Percentiles rank a stretch among this genome's conserved stretches.
phyloP scores from a whole-genome alignment of 2,797 vertebrate genomes.

The Dendrocincla fuliginosa region DNA sequence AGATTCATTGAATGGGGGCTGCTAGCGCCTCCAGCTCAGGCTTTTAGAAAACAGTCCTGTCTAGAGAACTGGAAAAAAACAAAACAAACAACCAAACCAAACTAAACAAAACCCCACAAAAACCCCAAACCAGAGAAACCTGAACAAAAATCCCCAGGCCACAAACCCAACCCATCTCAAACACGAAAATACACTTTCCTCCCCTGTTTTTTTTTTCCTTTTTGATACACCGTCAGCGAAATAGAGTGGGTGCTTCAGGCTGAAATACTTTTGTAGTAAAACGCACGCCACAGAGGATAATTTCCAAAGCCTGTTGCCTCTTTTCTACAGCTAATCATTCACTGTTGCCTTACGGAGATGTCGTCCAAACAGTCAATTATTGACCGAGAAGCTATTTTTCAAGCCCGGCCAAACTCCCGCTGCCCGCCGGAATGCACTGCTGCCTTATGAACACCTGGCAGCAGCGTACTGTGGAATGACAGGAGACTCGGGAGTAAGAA shows the following conservation, averaged over 20 bases:
- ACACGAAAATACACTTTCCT: not conserved
- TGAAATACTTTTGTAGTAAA: not conserved
- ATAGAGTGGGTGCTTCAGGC: not conserved
- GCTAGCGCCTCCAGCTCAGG: not conserved
- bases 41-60: not conserved
- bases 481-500: not conserved
- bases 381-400: not conserved
- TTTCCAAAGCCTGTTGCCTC: not conserved
- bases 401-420: not conserved
- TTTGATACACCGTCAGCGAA: not conserved
- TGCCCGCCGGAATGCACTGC: not conserved
- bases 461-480: not conserved
- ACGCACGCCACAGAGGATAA: not conserved
- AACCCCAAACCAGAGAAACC: not conserved
- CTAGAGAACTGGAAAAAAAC: not conserved
- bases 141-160: not conserved
- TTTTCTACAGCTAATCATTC: not conserved
- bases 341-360: not conserved
- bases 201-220: not conserved
- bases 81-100: too few relatives aligned
- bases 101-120: not conserved
- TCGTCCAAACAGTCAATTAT: not conserved
- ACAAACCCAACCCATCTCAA: not conserved
- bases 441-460: not conserved
- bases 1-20: not conserved